Percentiles rank a stretch among this genome's conserved stretches.
Evolutionary conservation across 1,140 invertebrate species (phyloP).

Genomic region (Acarapis woodi): DNA sequence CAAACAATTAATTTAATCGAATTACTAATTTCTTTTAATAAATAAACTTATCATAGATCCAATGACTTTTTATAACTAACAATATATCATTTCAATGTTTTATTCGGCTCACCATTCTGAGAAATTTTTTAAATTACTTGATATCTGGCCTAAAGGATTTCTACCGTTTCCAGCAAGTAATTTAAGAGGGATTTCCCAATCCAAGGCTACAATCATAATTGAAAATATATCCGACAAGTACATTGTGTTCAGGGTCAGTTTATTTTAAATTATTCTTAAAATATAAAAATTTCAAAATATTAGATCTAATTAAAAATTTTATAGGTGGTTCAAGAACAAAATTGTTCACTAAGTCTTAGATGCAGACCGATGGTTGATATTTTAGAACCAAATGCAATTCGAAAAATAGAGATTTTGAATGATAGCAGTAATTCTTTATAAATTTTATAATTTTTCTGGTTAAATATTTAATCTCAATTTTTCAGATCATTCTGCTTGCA

Average conservation of each 20-base stretch:
- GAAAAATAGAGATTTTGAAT: neutral
- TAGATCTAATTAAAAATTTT: too few relatives aligned
- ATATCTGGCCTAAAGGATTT: neutral
- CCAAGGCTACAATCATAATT: neutral
- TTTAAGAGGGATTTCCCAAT: neutral
- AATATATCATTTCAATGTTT: too few relatives aligned
- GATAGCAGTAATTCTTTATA: neutral
- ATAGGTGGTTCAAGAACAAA: neutral
- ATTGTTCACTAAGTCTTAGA: neutral
- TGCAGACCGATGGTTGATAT: neutral
- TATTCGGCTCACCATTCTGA: neutral
- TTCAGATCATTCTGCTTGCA: neutral
- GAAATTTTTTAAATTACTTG: neutral
- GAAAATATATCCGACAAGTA: neutral
- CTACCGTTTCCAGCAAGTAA: neutral
- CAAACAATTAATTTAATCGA: too few relatives aligned
- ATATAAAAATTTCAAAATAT: too few relatives aligned
- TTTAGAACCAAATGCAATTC: neutral
- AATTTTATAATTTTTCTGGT: neutral
- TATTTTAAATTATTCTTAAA: neutral
- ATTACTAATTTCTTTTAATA: too few relatives aligned
- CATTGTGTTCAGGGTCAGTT: neutral
- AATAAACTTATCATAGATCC: too few relatives aligned
- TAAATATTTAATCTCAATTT: neutral
- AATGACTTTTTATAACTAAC: too few relatives aligned